phyloP scores from a whole-genome alignment of 2,113 vertebrate genomes.

The Plectropomus leopardus region DNA sequence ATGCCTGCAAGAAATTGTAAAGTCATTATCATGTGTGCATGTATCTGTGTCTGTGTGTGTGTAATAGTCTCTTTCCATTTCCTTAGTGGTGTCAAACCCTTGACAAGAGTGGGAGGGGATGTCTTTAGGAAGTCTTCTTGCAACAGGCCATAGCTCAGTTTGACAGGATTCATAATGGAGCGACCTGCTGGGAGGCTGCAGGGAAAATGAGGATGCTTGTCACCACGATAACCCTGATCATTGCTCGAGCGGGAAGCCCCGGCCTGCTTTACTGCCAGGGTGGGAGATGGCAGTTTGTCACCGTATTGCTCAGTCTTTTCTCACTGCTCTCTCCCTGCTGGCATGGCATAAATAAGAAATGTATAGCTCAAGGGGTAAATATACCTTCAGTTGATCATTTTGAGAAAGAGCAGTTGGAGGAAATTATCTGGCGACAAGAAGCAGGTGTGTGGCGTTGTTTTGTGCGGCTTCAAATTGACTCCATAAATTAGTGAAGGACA shows the following conservation, averaged over 20 bases:
- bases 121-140: neutral
- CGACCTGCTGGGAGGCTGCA: slow-evolving; percentile 34
- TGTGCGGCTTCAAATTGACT: slow-evolving; percentile 24
- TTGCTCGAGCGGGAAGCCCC: slow-evolving; percentile 32
- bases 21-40: neutral
- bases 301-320: neutral
- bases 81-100: slow-evolving; percentile 13
- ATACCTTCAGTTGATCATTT: slow-evolving; percentile 36
- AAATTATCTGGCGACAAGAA: slow-evolving; percentile 24
- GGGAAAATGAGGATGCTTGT: slow-evolving; percentile 43
- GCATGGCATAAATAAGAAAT: slow-evolving; percentile 50
- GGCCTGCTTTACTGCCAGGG: slow-evolving; percentile 12
- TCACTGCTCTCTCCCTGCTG: slow-evolving; percentile 3
- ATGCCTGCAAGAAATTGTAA: neutral
- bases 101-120: slow-evolving; percentile 18
- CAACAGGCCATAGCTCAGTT: slow-evolving; percentile 47
- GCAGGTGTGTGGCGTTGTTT: slow-evolving; percentile 40
- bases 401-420: slow-evolving; percentile 22
- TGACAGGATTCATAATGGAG: slow-evolving; percentile 61
- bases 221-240: slow-evolving; percentile 22
- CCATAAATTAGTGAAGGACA: slow-evolving; percentile 43
- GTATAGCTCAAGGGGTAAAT: slow-evolving; percentile 43
- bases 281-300: slow-evolving; percentile 42
- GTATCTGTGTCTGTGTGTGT: neutral
- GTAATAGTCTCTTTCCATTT: neutral